Conservation (phyloP, 2,888 invertebrate species). For the Teleiodes luculella region DNA sequence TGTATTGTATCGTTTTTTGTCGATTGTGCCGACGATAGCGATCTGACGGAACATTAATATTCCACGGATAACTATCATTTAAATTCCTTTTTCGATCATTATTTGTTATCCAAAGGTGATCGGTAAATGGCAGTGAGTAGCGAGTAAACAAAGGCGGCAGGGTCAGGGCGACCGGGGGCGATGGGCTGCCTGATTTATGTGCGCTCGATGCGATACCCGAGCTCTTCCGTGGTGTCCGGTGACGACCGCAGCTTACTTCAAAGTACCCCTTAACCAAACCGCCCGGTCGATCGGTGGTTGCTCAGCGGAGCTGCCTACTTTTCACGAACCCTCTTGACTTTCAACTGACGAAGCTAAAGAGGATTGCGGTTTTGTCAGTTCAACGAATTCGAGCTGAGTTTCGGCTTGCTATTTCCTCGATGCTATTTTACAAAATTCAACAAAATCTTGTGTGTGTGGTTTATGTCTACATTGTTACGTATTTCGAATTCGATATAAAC, state of each 20-base stretch:
- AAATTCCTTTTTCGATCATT: conserved; percentile 31
- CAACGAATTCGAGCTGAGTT: not conserved
- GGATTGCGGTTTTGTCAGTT: conserved; percentile 16
- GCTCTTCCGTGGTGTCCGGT: conserved; percentile 70
- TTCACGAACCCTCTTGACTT: conserved; percentile 2
- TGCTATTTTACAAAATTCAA: not conserved
- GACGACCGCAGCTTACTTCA: conserved; percentile 56
- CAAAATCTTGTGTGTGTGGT: no score
- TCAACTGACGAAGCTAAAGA: conserved; percentile 11
- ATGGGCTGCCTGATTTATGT: conserved; percentile 68
- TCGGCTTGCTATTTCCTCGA: not conserved
- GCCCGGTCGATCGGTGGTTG: not conserved
- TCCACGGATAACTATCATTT: conserved; percentile 29
- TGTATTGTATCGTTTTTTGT: conserved; percentile 44
- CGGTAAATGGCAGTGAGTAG: conserved; percentile 39
- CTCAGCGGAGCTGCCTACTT: not conserved
- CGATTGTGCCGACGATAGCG: conserved; percentile 31
- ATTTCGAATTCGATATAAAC: no score
- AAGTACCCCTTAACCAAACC: conserved; percentile 40
- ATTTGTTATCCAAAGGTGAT: conserved; percentile 51
- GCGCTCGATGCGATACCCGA: conserved; percentile 63
- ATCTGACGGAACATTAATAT: conserved; percentile 41
- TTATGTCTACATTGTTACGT: no score
- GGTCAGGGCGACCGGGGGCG: conserved; percentile 62
- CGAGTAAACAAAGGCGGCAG: conserved; percentile 59